These are phyloP conservation scores for Junonia oenone DNA, from an alignment of 2,888 invertebrate genomes.

Conservation along the genomic window DNA sequence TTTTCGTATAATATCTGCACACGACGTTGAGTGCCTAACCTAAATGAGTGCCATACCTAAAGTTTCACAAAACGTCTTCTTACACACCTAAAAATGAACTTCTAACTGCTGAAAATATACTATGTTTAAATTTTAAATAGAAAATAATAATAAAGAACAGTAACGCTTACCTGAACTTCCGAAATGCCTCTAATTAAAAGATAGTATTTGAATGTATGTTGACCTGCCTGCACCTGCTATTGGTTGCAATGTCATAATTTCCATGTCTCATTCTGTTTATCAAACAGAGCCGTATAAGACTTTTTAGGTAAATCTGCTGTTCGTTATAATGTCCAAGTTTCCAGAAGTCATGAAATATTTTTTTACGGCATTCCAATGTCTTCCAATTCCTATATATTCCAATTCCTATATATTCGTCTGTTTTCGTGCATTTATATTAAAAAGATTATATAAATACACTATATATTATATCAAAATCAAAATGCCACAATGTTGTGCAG, in stretches of 20 bases:
- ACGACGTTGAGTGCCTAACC: background rate
- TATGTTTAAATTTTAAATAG: no score
- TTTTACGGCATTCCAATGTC: background rate
- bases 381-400: no score
- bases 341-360: background rate
- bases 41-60: no score
- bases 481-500: constrained; percentile 3
- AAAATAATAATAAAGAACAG: background rate
- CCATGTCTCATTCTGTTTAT: no score
- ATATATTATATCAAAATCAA: no score
- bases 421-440: no score
- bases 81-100: background rate
- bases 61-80: constrained; percentile 1
- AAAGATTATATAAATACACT: no score
- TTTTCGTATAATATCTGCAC: background rate
- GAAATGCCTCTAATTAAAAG: background rate
- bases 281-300: no score
- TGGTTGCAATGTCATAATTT: no score
- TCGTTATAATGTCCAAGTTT: background rate
- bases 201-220: background rate
- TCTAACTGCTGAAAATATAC: no score
- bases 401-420: no score
- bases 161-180: background rate
- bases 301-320: no score
- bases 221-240: background rate